Evolutionary conservation across 2,113 vertebrate genomes (phyloP).

Genomic region (Anolis carolinensis): DNA sequence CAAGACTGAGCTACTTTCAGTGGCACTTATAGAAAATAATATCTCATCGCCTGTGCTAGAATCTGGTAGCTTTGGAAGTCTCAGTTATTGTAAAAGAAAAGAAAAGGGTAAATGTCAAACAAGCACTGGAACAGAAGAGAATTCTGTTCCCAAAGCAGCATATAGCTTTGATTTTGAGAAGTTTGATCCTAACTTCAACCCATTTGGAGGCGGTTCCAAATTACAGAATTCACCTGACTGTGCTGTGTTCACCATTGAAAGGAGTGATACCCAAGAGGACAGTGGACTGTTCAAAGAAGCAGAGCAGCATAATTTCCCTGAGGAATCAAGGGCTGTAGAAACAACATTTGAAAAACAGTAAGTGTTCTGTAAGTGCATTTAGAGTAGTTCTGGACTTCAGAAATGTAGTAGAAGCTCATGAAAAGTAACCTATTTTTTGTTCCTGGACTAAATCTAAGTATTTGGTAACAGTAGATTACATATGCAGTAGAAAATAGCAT

Average conservation of each 20-base stretch:
- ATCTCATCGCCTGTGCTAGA: conserved; percentile 41
- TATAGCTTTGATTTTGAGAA: conserved; percentile 77
- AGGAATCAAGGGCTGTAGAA: conserved; percentile 18
- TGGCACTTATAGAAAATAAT: conserved; percentile 42
- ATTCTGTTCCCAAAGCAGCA: conserved; percentile 64
- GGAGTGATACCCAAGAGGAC: not conserved
- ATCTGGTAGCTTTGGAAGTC: conserved; percentile 68
- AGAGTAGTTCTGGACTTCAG: not conserved
- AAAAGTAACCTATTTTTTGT: not conserved
- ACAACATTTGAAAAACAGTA: conserved; percentile 36
- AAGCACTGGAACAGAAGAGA: conserved; percentile 32
- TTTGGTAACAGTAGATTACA: not conserved
- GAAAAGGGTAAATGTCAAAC: conserved; percentile 40
- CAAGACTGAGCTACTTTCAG: not conserved
- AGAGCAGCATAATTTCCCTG: not conserved
- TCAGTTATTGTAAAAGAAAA: conserved; percentile 62
- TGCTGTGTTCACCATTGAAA: conserved; percentile 19
- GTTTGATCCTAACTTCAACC: conserved; percentile 81
- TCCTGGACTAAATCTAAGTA: not conserved
- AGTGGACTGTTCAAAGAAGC: not conserved
- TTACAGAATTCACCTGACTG: conserved; percentile 68
- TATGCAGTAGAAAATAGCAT: not conserved
- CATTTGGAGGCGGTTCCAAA: conserved; percentile 68
- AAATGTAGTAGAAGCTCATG: not conserved
- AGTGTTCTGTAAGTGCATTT: conserved; percentile 35